Conservation (phyloP, 1,140 invertebrate species). For the Procambarus clarkii region DNA sequence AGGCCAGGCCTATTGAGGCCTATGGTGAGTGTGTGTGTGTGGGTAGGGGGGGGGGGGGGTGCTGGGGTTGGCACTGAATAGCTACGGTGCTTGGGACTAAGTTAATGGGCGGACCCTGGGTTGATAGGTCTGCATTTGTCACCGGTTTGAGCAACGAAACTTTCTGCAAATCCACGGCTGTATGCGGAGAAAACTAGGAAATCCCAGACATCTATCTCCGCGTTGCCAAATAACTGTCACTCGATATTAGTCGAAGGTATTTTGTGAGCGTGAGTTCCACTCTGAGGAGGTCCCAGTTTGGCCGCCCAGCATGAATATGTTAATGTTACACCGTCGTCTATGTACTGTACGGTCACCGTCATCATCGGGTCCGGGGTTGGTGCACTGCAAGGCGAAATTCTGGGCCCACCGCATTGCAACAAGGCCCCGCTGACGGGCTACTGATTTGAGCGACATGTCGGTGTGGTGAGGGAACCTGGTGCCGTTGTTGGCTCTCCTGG, state of each 20-base stretch:
- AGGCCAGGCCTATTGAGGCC: not conserved
- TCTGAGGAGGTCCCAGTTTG: not conserved
- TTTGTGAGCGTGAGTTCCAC: not conserved
- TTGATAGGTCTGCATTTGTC: constrained; percentile 29
- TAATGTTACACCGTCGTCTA: not conserved
- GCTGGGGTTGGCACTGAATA: not conserved
- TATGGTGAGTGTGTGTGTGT: not conserved
- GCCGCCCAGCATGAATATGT: not conserved
- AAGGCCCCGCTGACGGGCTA: constrained; percentile 32
- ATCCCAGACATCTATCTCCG: constrained; percentile 35
- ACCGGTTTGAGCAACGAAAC: constrained; percentile 46
- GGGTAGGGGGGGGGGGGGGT: not conserved
- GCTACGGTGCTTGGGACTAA: constrained; percentile 6
- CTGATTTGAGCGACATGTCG: constrained; percentile 53
- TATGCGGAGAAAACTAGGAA: constrained; percentile 52
- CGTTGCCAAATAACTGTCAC: constrained; percentile 56
- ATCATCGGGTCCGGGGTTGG: not conserved
- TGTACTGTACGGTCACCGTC: constrained; percentile 1
- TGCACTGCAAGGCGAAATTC: constrained; percentile 30
- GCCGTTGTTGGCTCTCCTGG: not conserved
- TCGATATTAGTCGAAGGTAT: constrained; percentile 17
- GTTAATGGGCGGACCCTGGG: not conserved
- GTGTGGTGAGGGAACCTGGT: constrained; percentile 1
- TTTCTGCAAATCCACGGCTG: constrained; percentile 27
- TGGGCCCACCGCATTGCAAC: constrained; percentile 40